Base-by-base conservation (phyloP, 1,140 invertebrate species). In the Drosophila asahinai region DNA sequence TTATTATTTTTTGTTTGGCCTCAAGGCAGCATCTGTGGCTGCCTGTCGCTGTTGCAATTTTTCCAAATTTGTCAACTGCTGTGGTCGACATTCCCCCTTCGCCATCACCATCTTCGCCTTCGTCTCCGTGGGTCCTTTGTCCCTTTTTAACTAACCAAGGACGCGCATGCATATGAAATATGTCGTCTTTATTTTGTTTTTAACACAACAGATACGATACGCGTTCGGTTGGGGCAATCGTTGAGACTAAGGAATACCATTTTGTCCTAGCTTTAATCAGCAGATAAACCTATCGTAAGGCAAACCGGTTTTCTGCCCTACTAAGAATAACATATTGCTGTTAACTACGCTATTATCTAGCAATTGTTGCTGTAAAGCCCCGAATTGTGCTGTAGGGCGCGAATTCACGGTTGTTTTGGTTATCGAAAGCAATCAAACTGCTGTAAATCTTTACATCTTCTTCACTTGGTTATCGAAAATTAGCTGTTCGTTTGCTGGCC, bases 1-100 rank as follows among this genome's bases (percentile, higher is more conserved):
- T 55, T 55, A 55, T 49, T 48, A 54, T 42, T 38, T 9, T 48
- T 40, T 74, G 25, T 40, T 60, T 76, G 49, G 73, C 75, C 75
- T 40, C 15, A 66, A 61, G 75, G 73, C 51, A 77, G 49, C 79
- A 61, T 58, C 74, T 59, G 54, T 57, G 42, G 49, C 38, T 59
- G 57, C 66, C 66, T 86, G 79, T 74, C 65, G 68, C 80, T 57
- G 72, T 66, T 86, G 80, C 72, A 89, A 80, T 89, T 89, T 86
- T 89, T 80, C 51, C 71, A 89, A 86, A 86, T 83, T 86, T 86
- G 84, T 83, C 83, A 89, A 86, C 76, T 80, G 68, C 63, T 72
- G 74, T 68, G 74, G 57, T 81, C 64, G 71, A 51, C 67, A 62
- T 40, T 3, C 43, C 17, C 11, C 48, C 12, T 11, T 5, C 19